Evolutionary conservation across 2,113 vertebrate genomes (phyloP), one percentile per base, ranked within the genome.

Genomic region (Pollimyrus isidori): DNA sequence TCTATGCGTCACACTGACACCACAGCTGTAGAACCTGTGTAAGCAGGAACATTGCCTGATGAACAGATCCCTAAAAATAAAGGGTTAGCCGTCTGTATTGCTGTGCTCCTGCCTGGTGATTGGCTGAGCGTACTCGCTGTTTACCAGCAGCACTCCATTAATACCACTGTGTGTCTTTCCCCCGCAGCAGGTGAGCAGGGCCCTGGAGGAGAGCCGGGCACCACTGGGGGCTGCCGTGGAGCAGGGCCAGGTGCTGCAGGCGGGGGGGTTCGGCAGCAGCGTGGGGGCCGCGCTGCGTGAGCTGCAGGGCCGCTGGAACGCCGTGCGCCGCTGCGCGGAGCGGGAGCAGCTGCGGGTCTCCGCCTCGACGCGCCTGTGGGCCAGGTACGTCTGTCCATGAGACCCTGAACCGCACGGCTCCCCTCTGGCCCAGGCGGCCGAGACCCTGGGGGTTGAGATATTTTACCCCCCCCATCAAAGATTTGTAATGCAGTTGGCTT

Each of bases 241-340:
- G 90, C 94, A 94, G 85, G 97, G 97, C 17, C 95, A 92, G 58
- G 92, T 94, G 89, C 92, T 98, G 91, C 93, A 94, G 87, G 69
- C 83, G 11, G 88, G 39, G 3, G 93, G 94, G 80, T 95, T 91
- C 91, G 94, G 95, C 83, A 90, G 92, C 2, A 95, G 94, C 90
- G 93, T 97, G 84, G 94, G 93, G 4, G 91, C 50, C 89, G 93
- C 96, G 89, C 92, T 94, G 87, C 11, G 76, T 1, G 93, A 93
- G 65, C 91, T 97, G 50, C 95, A 97, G 92, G 93, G 95, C 0
- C 93, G 94, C 39, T 97, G 97, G 96, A 90, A 94, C 48, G 90
- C 91, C n/a, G 91, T 97, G 87, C 93, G 92, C 76, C 94, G 91
- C 93, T 96, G 91, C 90, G 91, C 94, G 80, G 95, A 95, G 88